These are phyloP conservation scores for Luperina nickerlii DNA, from an alignment of 2,888 invertebrate genomes.

Conservation along the genomic window DNA sequence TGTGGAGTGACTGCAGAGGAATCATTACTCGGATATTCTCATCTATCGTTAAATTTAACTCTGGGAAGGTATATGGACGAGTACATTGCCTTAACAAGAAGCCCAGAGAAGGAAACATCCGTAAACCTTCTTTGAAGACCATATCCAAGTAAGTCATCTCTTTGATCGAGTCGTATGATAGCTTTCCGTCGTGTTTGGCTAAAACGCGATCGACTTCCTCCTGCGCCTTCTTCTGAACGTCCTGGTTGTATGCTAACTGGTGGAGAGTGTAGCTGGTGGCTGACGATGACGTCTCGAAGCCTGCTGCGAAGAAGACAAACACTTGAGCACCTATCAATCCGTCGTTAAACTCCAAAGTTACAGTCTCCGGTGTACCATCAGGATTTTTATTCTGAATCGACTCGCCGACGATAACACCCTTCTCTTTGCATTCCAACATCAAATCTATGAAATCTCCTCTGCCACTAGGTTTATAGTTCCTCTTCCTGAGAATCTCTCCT, in stretches of 20 bases:
- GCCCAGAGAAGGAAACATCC: conserved; percentile 71
- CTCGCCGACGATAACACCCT: conserved; percentile 71
- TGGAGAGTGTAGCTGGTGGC: conserved; percentile 77
- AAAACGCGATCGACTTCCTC: conserved; percentile 75
- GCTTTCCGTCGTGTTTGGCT: conserved; percentile 66
- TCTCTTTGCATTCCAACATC: conserved; percentile 68
- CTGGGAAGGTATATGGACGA: conserved; percentile 59
- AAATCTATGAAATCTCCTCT: conserved; percentile 76
- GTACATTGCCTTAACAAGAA: conserved; percentile 67
- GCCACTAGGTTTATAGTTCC: conserved; percentile 69
- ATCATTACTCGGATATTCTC: conserved; percentile 39
- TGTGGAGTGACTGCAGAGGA: conserved; percentile 56
- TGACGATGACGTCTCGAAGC: conserved; percentile 82
- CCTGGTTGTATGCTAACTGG: conserved; percentile 77
- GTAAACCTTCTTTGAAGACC: conserved; percentile 71
- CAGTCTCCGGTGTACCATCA: conserved; percentile 67
- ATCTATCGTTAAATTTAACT: conserved; percentile 56
- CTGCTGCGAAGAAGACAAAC: conserved; percentile 77
- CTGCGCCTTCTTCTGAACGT: conserved; percentile 74
- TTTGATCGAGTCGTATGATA: conserved; percentile 72
- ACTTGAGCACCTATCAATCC: conserved; percentile 71
- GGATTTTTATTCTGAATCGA: conserved; percentile 66
- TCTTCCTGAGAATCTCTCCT: conserved; percentile 64
- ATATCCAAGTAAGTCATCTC: conserved; percentile 73
- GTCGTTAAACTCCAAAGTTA: conserved; percentile 67